phyloP scores from a whole-genome alignment of 30 jellyfish, hydroid and myxozoan species.

The Calvadosia cruxmelitensis region DNA sequence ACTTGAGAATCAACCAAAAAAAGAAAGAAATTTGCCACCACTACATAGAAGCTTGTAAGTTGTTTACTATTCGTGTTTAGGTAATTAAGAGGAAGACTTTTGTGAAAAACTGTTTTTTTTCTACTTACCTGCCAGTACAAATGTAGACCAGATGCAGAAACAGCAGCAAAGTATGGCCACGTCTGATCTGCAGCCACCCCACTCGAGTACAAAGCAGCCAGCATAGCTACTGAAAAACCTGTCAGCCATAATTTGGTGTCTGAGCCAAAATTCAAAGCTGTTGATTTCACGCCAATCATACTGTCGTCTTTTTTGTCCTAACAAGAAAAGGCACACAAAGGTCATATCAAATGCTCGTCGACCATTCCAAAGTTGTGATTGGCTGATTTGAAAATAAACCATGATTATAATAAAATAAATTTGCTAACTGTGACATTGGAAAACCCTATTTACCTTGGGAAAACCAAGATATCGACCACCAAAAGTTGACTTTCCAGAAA shows the following conservation, averaged over 20 bases:
- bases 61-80: too few species aligned
- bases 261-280: conserved; percentile 68
- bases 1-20: too few species aligned
- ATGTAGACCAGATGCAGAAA: conserved; percentile 51
- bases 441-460: too few species aligned
- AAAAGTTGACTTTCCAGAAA: too few species aligned
- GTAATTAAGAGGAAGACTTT: too few species aligned
- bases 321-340: background rate
- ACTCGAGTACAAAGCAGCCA: conserved; percentile 13
- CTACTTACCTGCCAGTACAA: conserved; percentile 75
- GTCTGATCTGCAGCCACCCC: conserved; percentile 69
- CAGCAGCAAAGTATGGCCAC: conserved; percentile 68
- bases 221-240: conserved; percentile 45
- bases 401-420: too few species aligned
- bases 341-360: background rate
- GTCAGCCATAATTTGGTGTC: conserved; percentile 53
- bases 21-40: too few species aligned
- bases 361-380: too few species aligned
- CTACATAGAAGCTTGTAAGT: background rate
- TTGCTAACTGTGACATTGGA: too few species aligned
- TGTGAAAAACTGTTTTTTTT: background rate
- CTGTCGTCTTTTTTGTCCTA: conserved; percentile 85
- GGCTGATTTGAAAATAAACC: too few species aligned
- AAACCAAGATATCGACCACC: too few species aligned
- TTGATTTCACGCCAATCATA: conserved; percentile 69